phyloP scores from a whole-genome alignment of 2,797 vertebrate species.

The Sarcophilus harrisii region DNA sequence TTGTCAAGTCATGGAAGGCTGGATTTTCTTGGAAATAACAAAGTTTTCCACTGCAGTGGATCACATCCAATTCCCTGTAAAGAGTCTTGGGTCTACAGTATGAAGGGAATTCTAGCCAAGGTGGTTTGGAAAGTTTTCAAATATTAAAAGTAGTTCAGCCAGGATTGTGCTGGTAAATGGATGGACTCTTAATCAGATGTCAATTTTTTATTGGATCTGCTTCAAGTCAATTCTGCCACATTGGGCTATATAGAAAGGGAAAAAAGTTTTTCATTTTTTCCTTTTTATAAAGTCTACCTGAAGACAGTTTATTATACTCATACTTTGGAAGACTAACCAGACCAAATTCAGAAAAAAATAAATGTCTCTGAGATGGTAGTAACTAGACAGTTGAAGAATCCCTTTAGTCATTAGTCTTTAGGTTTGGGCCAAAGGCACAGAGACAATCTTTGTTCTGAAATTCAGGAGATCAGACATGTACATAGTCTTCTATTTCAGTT shows the following conservation, averaged over 20 bases:
- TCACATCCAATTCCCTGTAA: slow-evolving; percentile 26
- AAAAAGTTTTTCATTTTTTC: slow-evolving; percentile 56
- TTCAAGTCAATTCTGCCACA: slow-evolving; percentile 62
- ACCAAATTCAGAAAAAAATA: slow-evolving; percentile 50
- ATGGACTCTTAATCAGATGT: slow-evolving; percentile 51
- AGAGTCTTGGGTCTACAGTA: slow-evolving; percentile 51
- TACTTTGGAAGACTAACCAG: background rate
- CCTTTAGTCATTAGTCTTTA: slow-evolving; percentile 54
- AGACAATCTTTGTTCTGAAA: slow-evolving; percentile 59
- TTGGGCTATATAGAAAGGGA: slow-evolving; percentile 39
- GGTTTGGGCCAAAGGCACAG: slow-evolving; percentile 48
- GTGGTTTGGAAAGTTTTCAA: slow-evolving; percentile 69
- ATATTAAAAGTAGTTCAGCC: slow-evolving; percentile 65
- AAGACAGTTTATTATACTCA: background rate
- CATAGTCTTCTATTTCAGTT: background rate
- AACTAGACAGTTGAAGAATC: slow-evolving; percentile 44
- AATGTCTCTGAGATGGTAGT: slow-evolving; percentile 39
- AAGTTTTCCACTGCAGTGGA: slow-evolving; percentile 32
- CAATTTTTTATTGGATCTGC: slow-evolving; percentile 54
- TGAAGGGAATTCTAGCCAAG: slow-evolving; percentile 48
- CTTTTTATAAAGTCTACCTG: slow-evolving; percentile 52
- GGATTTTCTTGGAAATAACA: slow-evolving; percentile 52
- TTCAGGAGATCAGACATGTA: background rate
- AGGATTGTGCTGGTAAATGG: slow-evolving; percentile 61
- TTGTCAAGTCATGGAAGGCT: background rate